These are phyloP conservation scores for Corapipo altera DNA, from an alignment of 2,113 vertebrate species.

Conservation along the genomic window DNA sequence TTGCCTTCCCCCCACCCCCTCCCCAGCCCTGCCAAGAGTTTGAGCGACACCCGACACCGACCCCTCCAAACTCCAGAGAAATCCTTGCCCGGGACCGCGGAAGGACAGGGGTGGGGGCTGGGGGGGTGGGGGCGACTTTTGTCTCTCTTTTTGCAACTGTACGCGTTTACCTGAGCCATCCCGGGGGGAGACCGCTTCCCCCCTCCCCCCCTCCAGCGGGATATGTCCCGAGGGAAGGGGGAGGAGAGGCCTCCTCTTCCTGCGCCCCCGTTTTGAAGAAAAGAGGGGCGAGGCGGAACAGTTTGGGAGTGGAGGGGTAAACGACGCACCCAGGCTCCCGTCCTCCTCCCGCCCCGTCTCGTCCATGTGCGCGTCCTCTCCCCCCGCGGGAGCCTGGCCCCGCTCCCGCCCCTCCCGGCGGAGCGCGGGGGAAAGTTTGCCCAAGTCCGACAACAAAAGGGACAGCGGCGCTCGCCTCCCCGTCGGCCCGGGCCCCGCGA, in stretches of 20 bases:
- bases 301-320: neutral
- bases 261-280: neutral
- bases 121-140: neutral
- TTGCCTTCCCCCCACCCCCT: neutral
- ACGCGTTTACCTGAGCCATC: neutral
- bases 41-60: slow-evolving; percentile 45
- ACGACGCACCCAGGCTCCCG: neutral
- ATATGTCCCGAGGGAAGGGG: neutral
- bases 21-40: neutral
- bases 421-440: slow-evolving; percentile 29
- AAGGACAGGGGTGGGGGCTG: neutral
- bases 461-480: neutral
- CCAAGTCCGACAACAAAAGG: slow-evolving; percentile 55
- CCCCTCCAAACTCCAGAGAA: neutral
- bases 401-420: neutral
- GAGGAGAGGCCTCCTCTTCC: neutral
- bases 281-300: neutral
- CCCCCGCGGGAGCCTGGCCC: neutral
- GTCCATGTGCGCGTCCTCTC: neutral
- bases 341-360: neutral
- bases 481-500: neutral
- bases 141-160: neutral
- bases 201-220: neutral
- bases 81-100: neutral
- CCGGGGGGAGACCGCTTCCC: neutral